A percentile compares a stretch with the other conserved stretches of the same genome.
phyloP scores from a whole-genome alignment of 2,113 vertebrate species.

The Tenebrosternarchus preto region DNA sequence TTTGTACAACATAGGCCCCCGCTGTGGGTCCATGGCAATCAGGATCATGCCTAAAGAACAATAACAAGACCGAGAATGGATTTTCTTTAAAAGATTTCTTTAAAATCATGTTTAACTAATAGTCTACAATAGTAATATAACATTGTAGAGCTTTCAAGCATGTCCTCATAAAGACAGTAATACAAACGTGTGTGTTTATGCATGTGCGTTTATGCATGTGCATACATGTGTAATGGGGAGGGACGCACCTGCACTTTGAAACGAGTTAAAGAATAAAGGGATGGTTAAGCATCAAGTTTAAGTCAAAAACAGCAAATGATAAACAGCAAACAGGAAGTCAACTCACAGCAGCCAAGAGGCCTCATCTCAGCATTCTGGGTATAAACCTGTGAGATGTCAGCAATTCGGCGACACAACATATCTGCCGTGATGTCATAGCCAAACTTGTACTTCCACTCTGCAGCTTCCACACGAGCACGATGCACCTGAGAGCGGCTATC shows the following conservation, averaged over 20 bases:
- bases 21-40: conserved; percentile 72
- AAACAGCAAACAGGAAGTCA: background rate
- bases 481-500: conserved; percentile 81
- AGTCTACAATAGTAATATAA: no score
- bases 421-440: conserved; percentile 77
- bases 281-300: no score
- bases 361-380: conserved; percentile 82
- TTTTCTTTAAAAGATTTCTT: background rate
- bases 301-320: no score
- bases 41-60: conserved; percentile 73
- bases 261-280: no score
- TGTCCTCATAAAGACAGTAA: no score
- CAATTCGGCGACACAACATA: conserved; percentile 74
- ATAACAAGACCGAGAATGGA: no score
- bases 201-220: background rate
- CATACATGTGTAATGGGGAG: no score
- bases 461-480: conserved; percentile 75
- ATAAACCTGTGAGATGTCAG: conserved; percentile 80
- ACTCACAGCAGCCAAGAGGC: conserved; percentile 81
- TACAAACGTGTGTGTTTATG: background rate
- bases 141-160: no score
- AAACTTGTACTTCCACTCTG: conserved; percentile 80
- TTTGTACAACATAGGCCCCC: conserved; percentile 74
- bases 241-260: no score
- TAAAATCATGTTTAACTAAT: no score